Base-by-base conservation (phyloP, 2,113 vertebrate species). In the Calypte anna region DNA sequence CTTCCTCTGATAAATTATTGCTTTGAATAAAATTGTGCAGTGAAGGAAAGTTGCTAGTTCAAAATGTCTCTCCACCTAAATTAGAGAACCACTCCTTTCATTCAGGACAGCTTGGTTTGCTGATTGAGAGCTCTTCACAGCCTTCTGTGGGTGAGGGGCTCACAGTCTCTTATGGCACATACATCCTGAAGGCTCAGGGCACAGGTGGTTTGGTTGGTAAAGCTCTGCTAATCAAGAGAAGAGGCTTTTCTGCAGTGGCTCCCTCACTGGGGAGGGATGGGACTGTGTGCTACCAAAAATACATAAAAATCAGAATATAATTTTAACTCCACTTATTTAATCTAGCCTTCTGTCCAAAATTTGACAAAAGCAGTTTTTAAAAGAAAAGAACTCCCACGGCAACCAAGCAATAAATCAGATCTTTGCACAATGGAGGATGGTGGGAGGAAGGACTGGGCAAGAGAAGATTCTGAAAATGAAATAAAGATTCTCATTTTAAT, bases 141-240 rank as follows among this genome's bases (percentile, higher is more conserved):
- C 4, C 6, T 12, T 33, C 27, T 73, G 21, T 80, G 43, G 30
- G 14, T 83, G 15, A 69, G 23, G 28, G 3, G 20, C 23, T 69
- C 1, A 0, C 21, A 82, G 55, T 22, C 18, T 74, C 19, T 55
- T 0, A 0, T 1, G 7, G 46, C 46, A 53, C 30, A n/a, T 22
- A 3, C 31, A 48, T 23, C n/a, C 58, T 33, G 14, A 44, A 53
- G 76, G 12, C 24, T 33, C 6, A 12, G 12, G 53, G 24, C 43
- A 50, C 28, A 46, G 40, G 7, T 5, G 3, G 5, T 23, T 57
- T 74, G 43, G 12, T 44, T 21, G 15, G 14, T 21, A 44, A 12
- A 58, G 3, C 10, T 38, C 70, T 20, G 48, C 25, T 62, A 8
- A 30, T 8, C 9, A 48, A 31, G 69, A 62, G 82, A 63, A 10